Evolutionary conservation across 2,888 invertebrate species (phyloP).

Genomic region (Diachrysia chrysitis): DNA sequence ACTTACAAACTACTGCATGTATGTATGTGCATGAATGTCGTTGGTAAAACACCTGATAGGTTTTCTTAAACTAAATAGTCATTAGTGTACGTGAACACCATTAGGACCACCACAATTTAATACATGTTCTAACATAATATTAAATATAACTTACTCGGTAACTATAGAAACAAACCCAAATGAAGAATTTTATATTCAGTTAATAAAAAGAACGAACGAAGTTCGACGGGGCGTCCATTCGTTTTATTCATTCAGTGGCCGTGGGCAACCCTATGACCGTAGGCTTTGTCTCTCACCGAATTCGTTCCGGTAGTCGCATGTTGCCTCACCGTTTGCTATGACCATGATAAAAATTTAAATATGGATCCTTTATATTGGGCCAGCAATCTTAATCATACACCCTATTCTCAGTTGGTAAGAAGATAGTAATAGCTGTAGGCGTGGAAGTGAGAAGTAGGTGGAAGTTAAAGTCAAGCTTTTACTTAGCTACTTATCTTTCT

Average conservation of each 20-base stretch:
- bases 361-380: not conserved
- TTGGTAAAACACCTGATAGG: too few relatives aligned
- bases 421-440: too few relatives aligned
- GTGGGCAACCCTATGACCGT: not conserved
- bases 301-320: conserved; percentile 4
- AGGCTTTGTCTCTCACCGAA: not conserved
- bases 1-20: too few relatives aligned
- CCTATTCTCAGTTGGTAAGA: not conserved
- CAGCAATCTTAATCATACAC: not conserved
- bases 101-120: too few relatives aligned
- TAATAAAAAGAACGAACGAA: not conserved
- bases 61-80: too few relatives aligned
- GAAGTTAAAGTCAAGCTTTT: too few relatives aligned
- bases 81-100: too few relatives aligned
- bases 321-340: conserved; percentile 4
- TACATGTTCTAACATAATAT: too few relatives aligned
- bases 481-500: too few relatives aligned
- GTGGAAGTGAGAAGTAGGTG: too few relatives aligned
- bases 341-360: conserved; percentile 4
- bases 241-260: conserved; percentile 1
- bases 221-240: not conserved
- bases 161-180: not conserved
- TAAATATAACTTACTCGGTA: not conserved
- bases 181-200: not conserved
- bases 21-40: too few relatives aligned